Evolutionary conservation across 2,888 invertebrate genomes (phyloP).

Genomic region (Adela reaumurella): DNA sequence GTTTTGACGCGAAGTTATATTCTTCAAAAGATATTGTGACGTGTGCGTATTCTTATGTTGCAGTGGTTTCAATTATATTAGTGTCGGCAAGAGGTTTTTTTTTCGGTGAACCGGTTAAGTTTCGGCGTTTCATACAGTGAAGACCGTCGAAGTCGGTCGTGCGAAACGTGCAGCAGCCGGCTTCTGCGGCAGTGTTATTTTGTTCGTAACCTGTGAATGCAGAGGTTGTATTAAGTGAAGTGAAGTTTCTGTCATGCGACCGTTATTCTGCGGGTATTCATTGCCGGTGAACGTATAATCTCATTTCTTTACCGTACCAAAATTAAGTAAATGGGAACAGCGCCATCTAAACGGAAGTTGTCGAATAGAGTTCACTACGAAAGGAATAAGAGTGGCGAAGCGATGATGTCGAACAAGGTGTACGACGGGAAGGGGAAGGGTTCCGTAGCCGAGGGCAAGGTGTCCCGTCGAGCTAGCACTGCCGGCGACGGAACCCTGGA

Average conservation of each 20-base stretch:
- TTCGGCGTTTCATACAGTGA: background rate
- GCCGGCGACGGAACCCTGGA: slow-evolving; percentile 38
- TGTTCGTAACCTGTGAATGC: background rate
- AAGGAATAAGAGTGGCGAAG: too few relatives aligned
- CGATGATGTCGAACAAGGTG: background rate
- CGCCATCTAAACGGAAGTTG: too few relatives aligned
- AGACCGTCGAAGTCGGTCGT: background rate
- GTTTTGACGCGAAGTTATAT: too few relatives aligned
- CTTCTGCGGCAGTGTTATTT: background rate
- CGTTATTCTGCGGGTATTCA: background rate
- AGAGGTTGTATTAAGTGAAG: background rate
- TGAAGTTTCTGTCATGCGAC: background rate
- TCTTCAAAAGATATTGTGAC: too few relatives aligned
- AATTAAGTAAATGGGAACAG: too few relatives aligned
- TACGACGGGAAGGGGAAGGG: background rate
- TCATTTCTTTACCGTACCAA: background rate
- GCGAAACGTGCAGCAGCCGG: background rate
- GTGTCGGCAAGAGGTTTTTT: too few relatives aligned
- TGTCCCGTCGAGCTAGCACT: slow-evolving; percentile 41
- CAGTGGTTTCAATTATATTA: too few relatives aligned
- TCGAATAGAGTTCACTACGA: too few relatives aligned
- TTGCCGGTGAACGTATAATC: background rate
- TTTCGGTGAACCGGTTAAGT: background rate
- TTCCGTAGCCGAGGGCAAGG: slow-evolving; percentile 21
- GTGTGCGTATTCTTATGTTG: too few relatives aligned